A percentile compares a stretch with the other conserved stretches of the same genome.
Conservation (phyloP, 2,113 vertebrate species). For the Aphyosemion australe region DNA sequence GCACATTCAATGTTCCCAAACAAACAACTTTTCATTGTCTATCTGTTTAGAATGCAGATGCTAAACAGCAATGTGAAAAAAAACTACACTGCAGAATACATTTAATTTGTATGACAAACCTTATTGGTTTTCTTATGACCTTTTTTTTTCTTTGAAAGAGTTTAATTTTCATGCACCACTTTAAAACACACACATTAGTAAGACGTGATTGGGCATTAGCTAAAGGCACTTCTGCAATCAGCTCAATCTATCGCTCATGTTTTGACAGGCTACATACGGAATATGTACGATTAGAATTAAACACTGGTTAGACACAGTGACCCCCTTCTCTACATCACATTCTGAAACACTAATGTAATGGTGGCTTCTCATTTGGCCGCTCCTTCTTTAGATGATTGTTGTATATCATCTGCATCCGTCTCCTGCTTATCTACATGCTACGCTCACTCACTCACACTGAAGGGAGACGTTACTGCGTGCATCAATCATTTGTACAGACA, state of each 20-base stretch:
- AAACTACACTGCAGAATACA: neutral
- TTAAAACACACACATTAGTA: conserved; percentile 34
- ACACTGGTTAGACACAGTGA: conserved; percentile 65
- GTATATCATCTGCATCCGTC: conserved; percentile 64
- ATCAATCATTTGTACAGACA: conserved; percentile 90
- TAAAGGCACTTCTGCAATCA: conserved; percentile 44
- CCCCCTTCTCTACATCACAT: conserved; percentile 56
- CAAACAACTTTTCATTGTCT: conserved; percentile 7
- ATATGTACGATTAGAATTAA: conserved; percentile 73
- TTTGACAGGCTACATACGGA: conserved; percentile 72
- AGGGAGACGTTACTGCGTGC: conserved; percentile 78
- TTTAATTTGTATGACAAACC: conserved; percentile 3
- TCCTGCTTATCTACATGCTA: conserved; percentile 60
- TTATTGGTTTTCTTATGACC: conserved; percentile 11
- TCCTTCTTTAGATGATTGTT: conserved; percentile 59
- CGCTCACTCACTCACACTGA: conserved; percentile 61
- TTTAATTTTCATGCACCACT: conserved; percentile 17
- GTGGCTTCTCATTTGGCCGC: conserved; percentile 62
- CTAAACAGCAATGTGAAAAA: neutral
- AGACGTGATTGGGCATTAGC: conserved; percentile 46
- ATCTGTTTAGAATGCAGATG: conserved; percentile 7
- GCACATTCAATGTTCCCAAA: conserved; percentile 70
- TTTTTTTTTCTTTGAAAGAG: neutral
- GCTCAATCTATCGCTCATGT: conserved; percentile 57
- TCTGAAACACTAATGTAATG: conserved; percentile 73